Base-by-base conservation (phyloP, 1,140 invertebrate species). In the Brachionus calyciflorus region DNA sequence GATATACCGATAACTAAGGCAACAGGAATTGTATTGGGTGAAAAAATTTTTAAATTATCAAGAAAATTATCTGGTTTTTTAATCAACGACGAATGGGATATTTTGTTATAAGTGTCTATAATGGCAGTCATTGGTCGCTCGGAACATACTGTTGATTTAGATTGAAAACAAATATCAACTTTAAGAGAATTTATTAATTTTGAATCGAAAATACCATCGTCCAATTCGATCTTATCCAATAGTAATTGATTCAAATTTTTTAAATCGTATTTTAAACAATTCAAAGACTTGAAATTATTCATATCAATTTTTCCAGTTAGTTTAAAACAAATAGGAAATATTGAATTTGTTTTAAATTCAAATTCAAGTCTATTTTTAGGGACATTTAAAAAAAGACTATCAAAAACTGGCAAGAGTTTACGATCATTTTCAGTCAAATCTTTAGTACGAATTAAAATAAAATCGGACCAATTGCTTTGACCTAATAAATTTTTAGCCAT, bases 101-200 rank as follows among this genome's bases (percentile, higher is more conserved):
- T 73, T 73, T 73, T 73, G 33, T 73, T 40, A 19, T 73, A 73
- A 33, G 46, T 73, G 28, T 73, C 69, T 3, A 73, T 73, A 24
- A 73, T 73, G 24, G 69, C 69, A 28, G 44, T 55, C 33, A 55
- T 51, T 51, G 24, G 69, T 0, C 44, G 7, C 5, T 33, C 10
- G 0, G 44, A 12, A 46, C 69, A 73, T 19, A 73, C 33, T 19
- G 9, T 33, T 10, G 46, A 1, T 33, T 73, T 55, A 21, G 46
- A 17, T 7, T 49, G 9, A 33, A 73, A 73, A 21, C 69, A 73
- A 21, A 30, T 33, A 21, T 33, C 28, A 17, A 55, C 46, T 73
- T 49, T 24, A 1, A 73, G 46, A 0, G 10, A 0, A 12, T 73
- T 73, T 0, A 73, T 33, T 1, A 5, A 21, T 17, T 33, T 55